Base-by-base conservation (phyloP, 2,113 vertebrate species). In the Garra rufa region DNA sequence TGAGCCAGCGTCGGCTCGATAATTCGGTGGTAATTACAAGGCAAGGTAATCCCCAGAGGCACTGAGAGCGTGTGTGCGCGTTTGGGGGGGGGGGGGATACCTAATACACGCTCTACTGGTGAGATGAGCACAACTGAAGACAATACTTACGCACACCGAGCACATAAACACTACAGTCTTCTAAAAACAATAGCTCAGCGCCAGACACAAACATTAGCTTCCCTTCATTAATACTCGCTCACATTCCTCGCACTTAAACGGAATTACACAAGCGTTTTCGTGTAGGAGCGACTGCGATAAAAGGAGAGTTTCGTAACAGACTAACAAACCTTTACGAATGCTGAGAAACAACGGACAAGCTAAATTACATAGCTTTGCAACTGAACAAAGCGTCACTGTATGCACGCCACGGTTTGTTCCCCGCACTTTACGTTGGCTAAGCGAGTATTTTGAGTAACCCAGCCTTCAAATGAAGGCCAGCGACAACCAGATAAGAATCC, bases 21-120 rank as follows among this genome's bases (percentile, higher is more conserved):
- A 94, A 95, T 93, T 95, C 94, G 90, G 91, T 88, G 89, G 92
- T 96, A 96, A 96, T 96, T 95, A 96, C 92, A 95, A 96, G 94
- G 94, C 94, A 94, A 94, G 94, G 93, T 83, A 91, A 96, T 91
- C 92, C 95, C 93, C 89, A 88, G 11, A 84, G 91, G 94, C 94
- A 94, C 90, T 7, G 69, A 80, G 77, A 13, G 77, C 81, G 21
- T 24, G 79, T 41, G 19, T 67, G 13, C 6, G 43, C 67, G 76
- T 26, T 73, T 73, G 41, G 91, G 88, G n/a, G n/a, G n/a, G 87
- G 92, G 93, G 93, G 93, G 93, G 94, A 90, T 14, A 87, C 91
- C 91, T 93, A 89, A 90, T 92, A 90, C 92, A 95, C 89, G 93
- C 92, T 84, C 90, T 90, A 89, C 85, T 93, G 91, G 92, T 91